Conservation (phyloP, 2,888 invertebrate genomes). For the Cantharis rufa region DNA sequence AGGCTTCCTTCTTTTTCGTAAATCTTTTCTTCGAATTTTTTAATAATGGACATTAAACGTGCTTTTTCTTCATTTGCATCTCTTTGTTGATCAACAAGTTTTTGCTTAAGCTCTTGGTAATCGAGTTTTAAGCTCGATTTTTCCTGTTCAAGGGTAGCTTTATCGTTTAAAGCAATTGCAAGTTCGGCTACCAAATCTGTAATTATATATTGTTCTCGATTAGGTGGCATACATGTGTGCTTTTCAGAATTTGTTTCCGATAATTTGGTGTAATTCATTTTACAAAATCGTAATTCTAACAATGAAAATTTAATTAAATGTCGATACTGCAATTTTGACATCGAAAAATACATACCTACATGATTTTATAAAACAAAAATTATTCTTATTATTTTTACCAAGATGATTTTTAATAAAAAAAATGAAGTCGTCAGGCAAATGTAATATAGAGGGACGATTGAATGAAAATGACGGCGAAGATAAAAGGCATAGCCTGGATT, state of each 20-base stretch:
- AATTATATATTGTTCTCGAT: conserved; percentile 19
- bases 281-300: not conserved
- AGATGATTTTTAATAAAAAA: too few species aligned
- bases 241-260: not conserved
- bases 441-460: too few species aligned
- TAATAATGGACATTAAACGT: conserved; percentile 9
- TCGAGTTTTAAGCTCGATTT: conserved; percentile 20
- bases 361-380: not conserved
- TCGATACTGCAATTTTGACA: not conserved
- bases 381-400: not conserved
- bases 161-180: conserved; percentile 30
- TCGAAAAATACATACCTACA: not conserved
- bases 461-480: too few species aligned
- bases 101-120: conserved; percentile 2
- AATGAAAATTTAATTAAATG: not conserved
- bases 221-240: not conserved
- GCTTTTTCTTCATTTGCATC: conserved; percentile 9
- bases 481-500: too few species aligned
- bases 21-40: conserved; percentile 16
- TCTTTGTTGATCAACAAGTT: not conserved
- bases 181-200: conserved; percentile 32
- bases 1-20: conserved; percentile 15
- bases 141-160: conserved; percentile 30
- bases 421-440: too few species aligned
- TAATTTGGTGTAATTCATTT: not conserved